Evolutionary conservation across 1,140 invertebrate genomes (phyloP).

Genomic region (Gyrodactylus salaris): DNA sequence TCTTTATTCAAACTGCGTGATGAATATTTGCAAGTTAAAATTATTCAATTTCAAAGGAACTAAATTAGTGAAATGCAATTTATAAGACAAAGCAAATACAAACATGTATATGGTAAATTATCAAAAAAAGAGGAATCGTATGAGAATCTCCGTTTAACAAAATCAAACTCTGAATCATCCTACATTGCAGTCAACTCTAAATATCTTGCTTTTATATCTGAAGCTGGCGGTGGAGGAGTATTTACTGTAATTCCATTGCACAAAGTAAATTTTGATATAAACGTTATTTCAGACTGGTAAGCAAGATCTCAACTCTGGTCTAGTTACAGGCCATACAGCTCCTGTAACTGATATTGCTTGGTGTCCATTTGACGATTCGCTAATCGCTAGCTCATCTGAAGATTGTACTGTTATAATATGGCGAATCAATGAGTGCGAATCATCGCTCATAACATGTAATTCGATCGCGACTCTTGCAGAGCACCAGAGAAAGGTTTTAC

Average conservation of each 20-base stretch:
- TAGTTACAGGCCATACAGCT: conserved; percentile 17
- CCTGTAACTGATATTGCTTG: conserved; percentile 19
- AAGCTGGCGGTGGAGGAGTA: background rate
- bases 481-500: background rate
- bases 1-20: no score
- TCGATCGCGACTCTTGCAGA: background rate
- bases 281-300: conserved; percentile 15
- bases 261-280: background rate
- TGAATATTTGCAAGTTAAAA: no score
- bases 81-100: background rate
- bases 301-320: conserved; percentile 14
- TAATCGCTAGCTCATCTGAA: conserved; percentile 19
- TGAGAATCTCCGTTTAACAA: background rate
- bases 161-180: background rate
- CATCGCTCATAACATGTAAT: conserved; percentile 5
- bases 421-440: background rate
- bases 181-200: background rate
- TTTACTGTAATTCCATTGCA: background rate
- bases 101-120: background rate
- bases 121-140: background rate
- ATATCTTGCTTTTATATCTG: background rate
- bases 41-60: no score
- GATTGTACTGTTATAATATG: conserved; percentile 14
- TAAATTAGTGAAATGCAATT: background rate
- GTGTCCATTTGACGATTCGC: conserved; percentile 18